Evolutionary conservation across 2,797 vertebrate species (phyloP).

Genomic region (Limosa lapponica): DNA sequence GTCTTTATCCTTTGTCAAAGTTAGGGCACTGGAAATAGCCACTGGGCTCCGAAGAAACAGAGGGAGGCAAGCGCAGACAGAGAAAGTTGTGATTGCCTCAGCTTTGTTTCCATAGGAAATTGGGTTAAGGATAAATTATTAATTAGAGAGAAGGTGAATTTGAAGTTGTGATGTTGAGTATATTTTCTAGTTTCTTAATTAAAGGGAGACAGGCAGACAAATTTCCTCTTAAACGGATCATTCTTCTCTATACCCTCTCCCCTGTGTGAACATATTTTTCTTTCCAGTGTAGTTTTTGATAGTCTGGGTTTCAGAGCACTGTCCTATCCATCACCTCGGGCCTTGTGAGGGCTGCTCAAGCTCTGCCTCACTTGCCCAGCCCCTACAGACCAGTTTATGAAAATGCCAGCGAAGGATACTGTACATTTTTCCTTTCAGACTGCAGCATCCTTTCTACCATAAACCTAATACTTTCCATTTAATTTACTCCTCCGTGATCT

Average conservation of each 20-base stretch:
- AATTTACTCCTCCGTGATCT: not conserved
- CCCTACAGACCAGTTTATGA: not conserved
- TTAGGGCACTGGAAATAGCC: not conserved
- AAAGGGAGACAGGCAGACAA: not conserved
- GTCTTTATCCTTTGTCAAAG: not conserved
- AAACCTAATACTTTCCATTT: not conserved
- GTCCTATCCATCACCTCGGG: not conserved
- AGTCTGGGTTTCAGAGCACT: not conserved
- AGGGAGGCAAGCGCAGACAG: not conserved
- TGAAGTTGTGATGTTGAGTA: not conserved
- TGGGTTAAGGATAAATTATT: not conserved
- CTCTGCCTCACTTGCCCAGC: not conserved
- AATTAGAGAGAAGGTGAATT: not conserved
- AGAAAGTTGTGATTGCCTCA: not conserved
- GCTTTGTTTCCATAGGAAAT: not conserved
- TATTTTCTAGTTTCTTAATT: not conserved
- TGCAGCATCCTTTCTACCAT: not conserved
- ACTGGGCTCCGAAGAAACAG: not conserved
- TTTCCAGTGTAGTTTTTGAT: not conserved
- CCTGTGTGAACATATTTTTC: not conserved
- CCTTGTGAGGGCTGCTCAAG: not conserved
- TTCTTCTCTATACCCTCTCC: not conserved
- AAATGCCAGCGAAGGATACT: not conserved
- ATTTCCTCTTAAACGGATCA: not conserved
- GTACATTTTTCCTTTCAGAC: not conserved